Evolutionary conservation across 2,797 vertebrate genomes (phyloP), one percentile per base, ranked within the genome.

Genomic region (Ceryle rudis): DNA sequence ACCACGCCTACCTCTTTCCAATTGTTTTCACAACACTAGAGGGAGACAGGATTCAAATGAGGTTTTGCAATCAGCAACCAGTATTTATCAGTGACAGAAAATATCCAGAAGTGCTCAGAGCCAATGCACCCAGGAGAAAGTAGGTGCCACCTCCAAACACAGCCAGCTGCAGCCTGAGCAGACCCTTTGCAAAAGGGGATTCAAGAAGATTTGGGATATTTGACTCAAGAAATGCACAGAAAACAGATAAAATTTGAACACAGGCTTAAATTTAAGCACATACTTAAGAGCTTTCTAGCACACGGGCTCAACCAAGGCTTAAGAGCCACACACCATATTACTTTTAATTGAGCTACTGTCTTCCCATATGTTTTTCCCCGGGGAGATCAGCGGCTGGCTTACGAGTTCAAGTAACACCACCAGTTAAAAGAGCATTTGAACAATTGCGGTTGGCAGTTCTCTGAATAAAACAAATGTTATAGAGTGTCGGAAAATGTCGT

Each of bases 341-440:
- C 61, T 95, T 90, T 85, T 94, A 94, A 95, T 90, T 89, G 94
- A 85, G 95, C 94, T 96, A 95, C 94, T 95, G 93, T 96, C 95
- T 96, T 95, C 84, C 94, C 88, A 86, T 89, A 77, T 92, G 90
- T 65, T 90, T 93, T 93, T 90, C 93, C 93, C 83, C 69, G 71
- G 90, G 83, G 86, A 94, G 41, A 78, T 58, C 86, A 61, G 83
- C 64, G 90, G 89, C 86, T 89, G 92, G 81, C 91, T 95, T 80
- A 64, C 1, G 60, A 89, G 83, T 92, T 93, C 74, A 73, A 93
- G 85, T 47, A 93, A 89, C 80, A 81, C 41, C 69, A 89, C n/a
- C 14, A 28, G 49, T 92, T 93, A 96, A 95, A 94, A 86, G 80
- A 95, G 81, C 1, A 86, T 37, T 94, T 0, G 6, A 94, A 94